Evolutionary conservation across 1,140 invertebrate genomes (phyloP).

Genomic region (Schlechtendalia chinensis): DNA sequence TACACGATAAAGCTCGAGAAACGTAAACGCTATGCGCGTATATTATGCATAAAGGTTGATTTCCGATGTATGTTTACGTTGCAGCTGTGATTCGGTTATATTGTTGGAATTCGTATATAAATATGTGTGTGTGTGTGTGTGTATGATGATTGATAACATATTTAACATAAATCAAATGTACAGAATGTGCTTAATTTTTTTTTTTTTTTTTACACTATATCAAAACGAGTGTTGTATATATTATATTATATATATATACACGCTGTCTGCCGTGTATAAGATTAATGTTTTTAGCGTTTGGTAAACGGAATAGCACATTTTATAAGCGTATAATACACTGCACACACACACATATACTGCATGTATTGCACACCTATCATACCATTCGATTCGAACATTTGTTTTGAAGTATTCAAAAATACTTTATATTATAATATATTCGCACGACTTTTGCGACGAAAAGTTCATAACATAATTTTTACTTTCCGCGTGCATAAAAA

Average conservation of each 20-base stretch:
- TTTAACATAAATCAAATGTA: slow-evolving; percentile 25
- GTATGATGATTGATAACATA: slow-evolving; percentile 20
- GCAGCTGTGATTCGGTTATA: not conserved
- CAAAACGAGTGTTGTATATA: not conserved
- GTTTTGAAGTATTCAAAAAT: too few relatives aligned
- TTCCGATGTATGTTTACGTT: not conserved
- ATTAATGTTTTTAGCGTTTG: slow-evolving; percentile 9
- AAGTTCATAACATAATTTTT: too few relatives aligned
- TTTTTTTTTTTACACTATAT: slow-evolving; percentile 19
- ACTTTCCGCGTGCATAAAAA: too few relatives aligned
- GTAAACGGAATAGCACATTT: not conserved
- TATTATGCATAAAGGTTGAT: not conserved
- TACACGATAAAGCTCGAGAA: too few relatives aligned
- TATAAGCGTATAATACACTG: not conserved
- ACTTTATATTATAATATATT: too few relatives aligned
- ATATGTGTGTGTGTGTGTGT: not conserved
- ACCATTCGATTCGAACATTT: too few relatives aligned
- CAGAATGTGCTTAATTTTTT: slow-evolving; percentile 19
- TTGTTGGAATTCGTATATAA: not conserved
- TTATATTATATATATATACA: too few relatives aligned
- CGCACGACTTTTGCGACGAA: too few relatives aligned
- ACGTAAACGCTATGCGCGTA: too few relatives aligned
- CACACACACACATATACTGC: not conserved
- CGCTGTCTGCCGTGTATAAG: slow-evolving; percentile 5
- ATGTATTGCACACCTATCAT: too few relatives aligned